phyloP scores from a whole-genome alignment of 1,140 invertebrate genomes.

The Phymorhynchus buccinoides region DNA sequence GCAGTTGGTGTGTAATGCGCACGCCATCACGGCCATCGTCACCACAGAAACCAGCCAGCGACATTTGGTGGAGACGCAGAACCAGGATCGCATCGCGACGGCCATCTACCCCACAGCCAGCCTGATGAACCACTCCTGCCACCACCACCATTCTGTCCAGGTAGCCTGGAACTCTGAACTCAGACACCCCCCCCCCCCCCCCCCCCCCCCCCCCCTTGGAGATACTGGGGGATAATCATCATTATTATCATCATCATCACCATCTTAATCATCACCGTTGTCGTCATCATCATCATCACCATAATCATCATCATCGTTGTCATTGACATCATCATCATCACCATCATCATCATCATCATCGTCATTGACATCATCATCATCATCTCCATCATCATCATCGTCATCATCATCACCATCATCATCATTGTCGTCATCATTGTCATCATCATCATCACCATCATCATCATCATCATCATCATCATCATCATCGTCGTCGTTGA shows the following conservation, averaged over 20 bases:
- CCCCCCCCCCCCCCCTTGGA: too few relatives aligned
- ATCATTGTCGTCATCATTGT: not conserved
- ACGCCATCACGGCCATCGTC: conserved; percentile 78
- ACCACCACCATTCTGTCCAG: conserved; percentile 85
- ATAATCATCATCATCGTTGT: too few relatives aligned
- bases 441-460: conserved; percentile 3
- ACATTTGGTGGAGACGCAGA: conserved; percentile 64
- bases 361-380: too few relatives aligned
- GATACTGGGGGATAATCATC: too few relatives aligned
- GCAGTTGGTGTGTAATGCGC: conserved; percentile 86
- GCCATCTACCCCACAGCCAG: conserved; percentile 91
- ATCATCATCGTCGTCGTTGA: not conserved
- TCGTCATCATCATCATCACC: too few relatives aligned
- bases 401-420: not conserved
- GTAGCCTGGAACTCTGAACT: too few relatives aligned
- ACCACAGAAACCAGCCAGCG: conserved; percentile 32
- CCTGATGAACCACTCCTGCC: conserved; percentile 93
- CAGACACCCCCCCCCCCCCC: too few relatives aligned
- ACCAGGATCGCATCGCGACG: conserved; percentile 82
- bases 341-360: too few relatives aligned
- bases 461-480: conserved; percentile 8
- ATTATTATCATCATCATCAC: too few relatives aligned
- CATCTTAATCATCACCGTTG: too few relatives aligned
- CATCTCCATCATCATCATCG: too few relatives aligned
- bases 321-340: too few relatives aligned